Percentiles rank a stretch among this genome's conserved stretches.
These are phyloP conservation scores for Craterocephalus amniculus DNA, from an alignment of 2,797 vertebrate species.

Conservation along the genomic window DNA sequence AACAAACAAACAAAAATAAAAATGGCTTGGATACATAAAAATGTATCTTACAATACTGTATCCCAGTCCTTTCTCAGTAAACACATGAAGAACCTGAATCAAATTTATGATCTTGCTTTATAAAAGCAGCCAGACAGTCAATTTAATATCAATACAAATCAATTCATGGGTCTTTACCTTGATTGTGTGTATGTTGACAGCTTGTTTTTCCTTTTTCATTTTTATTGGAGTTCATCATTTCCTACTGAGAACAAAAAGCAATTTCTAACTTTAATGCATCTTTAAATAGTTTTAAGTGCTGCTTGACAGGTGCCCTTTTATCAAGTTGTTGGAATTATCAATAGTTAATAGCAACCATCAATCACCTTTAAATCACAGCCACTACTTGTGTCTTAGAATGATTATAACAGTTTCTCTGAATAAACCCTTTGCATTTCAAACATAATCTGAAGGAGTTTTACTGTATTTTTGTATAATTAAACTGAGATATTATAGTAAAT, in stretches of 20 bases:
- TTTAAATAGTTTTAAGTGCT: slow-evolving; percentile 55
- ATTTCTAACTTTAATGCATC: slow-evolving; percentile 46
- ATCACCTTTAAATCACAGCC: slow-evolving; percentile 52
- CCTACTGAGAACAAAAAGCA: slow-evolving; percentile 53
- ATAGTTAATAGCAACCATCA: slow-evolving; percentile 53
- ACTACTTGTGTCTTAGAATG: slow-evolving; percentile 30
- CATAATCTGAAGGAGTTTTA: slow-evolving; percentile 5
- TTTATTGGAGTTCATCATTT: slow-evolving; percentile 38
- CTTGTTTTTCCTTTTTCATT: slow-evolving; percentile 24
- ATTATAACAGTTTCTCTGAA: slow-evolving; percentile 28
- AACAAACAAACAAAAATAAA: too few species aligned
- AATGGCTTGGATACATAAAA: too few species aligned
- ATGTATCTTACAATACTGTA: slow-evolving; percentile 51
- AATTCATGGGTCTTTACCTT: slow-evolving; percentile 65
- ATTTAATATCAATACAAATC: slow-evolving; percentile 67
- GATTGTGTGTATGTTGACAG: slow-evolving; percentile 40
- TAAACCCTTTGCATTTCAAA: slow-evolving; percentile 14
- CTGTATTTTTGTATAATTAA: slow-evolving; percentile 6
- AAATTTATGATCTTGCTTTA: slow-evolving; percentile 70
- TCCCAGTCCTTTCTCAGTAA: slow-evolving; percentile 41
- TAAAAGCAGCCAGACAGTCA: slow-evolving; percentile 46
- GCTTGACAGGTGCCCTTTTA: slow-evolving; percentile 11
- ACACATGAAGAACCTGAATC: slow-evolving; percentile 61
- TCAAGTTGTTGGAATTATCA: slow-evolving; percentile 59
- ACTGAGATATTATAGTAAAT: slow-evolving; percentile 8